A percentile compares a stretch with the other conserved stretches of the same genome.
Conservation (phyloP, 92 coral and sea anemone species). For the Phenganax marumi region DNA sequence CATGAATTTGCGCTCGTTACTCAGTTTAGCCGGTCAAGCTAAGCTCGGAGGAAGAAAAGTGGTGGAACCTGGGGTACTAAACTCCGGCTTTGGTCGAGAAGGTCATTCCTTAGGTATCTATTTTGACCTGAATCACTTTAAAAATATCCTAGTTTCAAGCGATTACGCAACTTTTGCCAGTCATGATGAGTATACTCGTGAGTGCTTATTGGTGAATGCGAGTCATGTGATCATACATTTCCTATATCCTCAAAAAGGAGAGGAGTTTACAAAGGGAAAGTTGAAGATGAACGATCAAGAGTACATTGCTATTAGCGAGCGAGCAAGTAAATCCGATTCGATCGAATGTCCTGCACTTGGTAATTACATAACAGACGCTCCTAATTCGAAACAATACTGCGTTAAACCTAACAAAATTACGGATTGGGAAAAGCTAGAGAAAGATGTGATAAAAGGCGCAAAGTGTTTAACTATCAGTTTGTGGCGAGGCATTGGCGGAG, state of each 20-base stretch:
- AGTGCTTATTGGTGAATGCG: slow-evolving; percentile 54
- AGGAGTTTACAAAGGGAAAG: slow-evolving; percentile 63
- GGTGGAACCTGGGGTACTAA: neutral
- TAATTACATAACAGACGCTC: slow-evolving; percentile 62
- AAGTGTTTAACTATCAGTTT: slow-evolving; percentile 71
- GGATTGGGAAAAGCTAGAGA: slow-evolving; percentile 61
- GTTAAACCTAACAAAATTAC: slow-evolving; percentile 71
- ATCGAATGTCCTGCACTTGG: slow-evolving; percentile 79
- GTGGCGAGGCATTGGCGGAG: slow-evolving; percentile 87
- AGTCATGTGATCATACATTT: slow-evolving; percentile 73
- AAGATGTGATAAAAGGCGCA: slow-evolving; percentile 56
- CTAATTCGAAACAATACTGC: slow-evolving; percentile 74
- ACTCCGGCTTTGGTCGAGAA: slow-evolving; percentile 45
- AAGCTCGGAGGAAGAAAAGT: neutral
- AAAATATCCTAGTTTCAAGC: slow-evolving; percentile 58
- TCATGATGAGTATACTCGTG: slow-evolving; percentile 57
- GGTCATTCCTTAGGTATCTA: slow-evolving; percentile 75
- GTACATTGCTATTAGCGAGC: slow-evolving; percentile 47
- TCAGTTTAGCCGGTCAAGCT: neutral
- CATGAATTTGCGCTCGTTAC: neutral
- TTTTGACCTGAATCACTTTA: slow-evolving; percentile 68
- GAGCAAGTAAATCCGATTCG: slow-evolving; percentile 62
- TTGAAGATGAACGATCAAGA: slow-evolving; percentile 59
- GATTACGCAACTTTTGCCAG: slow-evolving; percentile 64
- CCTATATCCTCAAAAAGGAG: slow-evolving; percentile 60